Percentiles rank a stretch among this genome's conserved stretches.
Conservation (phyloP, 2,797 vertebrate genomes). For the Staurois parvus region DNA sequence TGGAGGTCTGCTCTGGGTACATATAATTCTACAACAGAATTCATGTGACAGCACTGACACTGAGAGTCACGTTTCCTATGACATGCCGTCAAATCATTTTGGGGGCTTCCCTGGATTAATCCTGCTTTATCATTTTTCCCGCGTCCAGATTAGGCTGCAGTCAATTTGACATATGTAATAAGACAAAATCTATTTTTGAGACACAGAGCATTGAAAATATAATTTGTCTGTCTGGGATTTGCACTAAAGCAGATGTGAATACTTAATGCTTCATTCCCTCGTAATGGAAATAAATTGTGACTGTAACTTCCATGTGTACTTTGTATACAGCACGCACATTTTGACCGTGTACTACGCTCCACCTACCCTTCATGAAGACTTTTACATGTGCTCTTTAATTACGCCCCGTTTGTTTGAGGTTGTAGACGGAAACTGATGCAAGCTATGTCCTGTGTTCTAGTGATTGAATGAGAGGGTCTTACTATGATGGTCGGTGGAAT, state of each 20-base stretch:
- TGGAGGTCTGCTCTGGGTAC: background rate
- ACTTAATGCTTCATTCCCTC: slow-evolving; percentile 27
- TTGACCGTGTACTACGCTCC: too few relatives aligned
- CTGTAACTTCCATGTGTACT: slow-evolving; percentile 5
- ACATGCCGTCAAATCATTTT: background rate
- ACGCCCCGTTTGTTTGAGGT: too few relatives aligned
- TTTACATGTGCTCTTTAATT: too few relatives aligned
- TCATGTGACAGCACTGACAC: slow-evolving; percentile 4
- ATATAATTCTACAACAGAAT: background rate
- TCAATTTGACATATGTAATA: slow-evolving; percentile 27
- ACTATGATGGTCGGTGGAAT: too few relatives aligned
- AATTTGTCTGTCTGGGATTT: slow-evolving; percentile 46
- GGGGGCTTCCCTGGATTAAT: slow-evolving; percentile 9
- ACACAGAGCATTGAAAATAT: slow-evolving; percentile 38
- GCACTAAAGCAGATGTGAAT: slow-evolving; percentile 43
- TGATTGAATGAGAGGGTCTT: too few relatives aligned
- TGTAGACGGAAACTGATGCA: too few relatives aligned
- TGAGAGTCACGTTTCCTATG: background rate
- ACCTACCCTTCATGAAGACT: too few relatives aligned
- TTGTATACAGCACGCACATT: background rate
- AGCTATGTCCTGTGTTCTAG: too few relatives aligned
- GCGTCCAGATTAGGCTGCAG: background rate
- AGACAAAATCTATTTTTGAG: slow-evolving; percentile 34
- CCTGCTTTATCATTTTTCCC: background rate
- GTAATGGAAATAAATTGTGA: slow-evolving; percentile 45